phyloP scores from a whole-genome alignment of 2,113 vertebrate species.

The Geococcyx californianus region DNA sequence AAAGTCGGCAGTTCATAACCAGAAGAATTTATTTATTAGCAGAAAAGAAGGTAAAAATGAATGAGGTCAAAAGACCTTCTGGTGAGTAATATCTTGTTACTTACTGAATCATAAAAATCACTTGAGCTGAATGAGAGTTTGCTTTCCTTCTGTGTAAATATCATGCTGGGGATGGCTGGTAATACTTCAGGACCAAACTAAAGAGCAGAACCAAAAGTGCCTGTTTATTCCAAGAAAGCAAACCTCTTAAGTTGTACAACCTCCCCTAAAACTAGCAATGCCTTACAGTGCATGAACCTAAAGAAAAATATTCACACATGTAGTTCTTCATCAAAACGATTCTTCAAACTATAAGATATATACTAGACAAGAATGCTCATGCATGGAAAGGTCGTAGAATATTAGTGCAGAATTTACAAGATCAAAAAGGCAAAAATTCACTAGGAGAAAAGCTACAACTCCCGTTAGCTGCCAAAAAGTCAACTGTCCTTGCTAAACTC shows the following conservation, averaged over 20 bases:
- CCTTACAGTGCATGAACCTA: not conserved
- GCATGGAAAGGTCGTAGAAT: not conserved
- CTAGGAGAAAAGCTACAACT: not conserved
- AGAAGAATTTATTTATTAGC: conserved; percentile 3
- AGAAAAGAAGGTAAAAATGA: not conserved
- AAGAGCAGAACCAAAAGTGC: conserved; percentile 27
- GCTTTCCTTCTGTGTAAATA: conserved; percentile 32
- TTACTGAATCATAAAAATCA: conserved; percentile 25
- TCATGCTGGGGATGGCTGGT: not conserved
- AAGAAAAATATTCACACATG: not conserved
- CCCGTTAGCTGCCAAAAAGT: not conserved
- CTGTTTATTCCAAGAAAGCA: conserved; percentile 23
- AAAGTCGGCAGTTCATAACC: not conserved
- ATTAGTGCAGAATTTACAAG: not conserved
- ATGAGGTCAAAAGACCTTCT: not conserved
- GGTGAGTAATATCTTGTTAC: conserved; percentile 24
- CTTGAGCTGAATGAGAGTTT: conserved; percentile 3
- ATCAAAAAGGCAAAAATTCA: not conserved
- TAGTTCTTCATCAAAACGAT: not conserved
- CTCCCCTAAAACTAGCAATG: not conserved
- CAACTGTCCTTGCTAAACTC: not conserved
- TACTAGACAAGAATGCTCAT: not conserved
- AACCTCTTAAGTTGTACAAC: not conserved
- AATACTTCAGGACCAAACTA: not conserved
- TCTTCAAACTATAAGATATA: not conserved